Percentiles rank a stretch among this genome's conserved stretches.
These are phyloP conservation scores for Stenopsyche tienmushanensis DNA, from an alignment of 1,140 invertebrate species.

Conservation along the genomic window DNA sequence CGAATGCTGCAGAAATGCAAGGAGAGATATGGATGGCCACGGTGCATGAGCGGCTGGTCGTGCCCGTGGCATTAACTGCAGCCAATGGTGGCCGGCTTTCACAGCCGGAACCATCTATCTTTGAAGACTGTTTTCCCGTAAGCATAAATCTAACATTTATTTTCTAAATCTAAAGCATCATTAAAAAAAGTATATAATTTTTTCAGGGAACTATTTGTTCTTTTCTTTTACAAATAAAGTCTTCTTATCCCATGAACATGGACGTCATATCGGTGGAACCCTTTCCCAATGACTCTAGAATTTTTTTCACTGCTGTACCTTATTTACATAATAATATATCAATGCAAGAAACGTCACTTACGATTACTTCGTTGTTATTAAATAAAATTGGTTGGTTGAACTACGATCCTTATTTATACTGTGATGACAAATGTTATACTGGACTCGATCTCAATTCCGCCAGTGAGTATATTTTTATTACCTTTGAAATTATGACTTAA, in stretches of 20 bases:
- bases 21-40: constrained; percentile 40
- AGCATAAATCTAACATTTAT: not conserved
- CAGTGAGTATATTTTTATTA: constrained; percentile 40
- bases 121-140: constrained; percentile 37
- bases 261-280: constrained; percentile 36
- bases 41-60: constrained; percentile 33
- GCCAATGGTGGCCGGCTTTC: constrained; percentile 33
- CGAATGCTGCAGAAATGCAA: constrained; percentile 43
- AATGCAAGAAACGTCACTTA: constrained; percentile 13
- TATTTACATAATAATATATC: not conserved
- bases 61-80: constrained; percentile 29
- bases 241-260: constrained; percentile 37
- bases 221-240: constrained; percentile 51
- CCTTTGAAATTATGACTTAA: not conserved
- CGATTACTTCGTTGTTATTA: constrained; percentile 30
- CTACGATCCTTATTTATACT: constrained; percentile 44
- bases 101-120: constrained; percentile 25
- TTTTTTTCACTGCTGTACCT: constrained; percentile 13
- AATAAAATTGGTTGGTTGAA: constrained; percentile 37
- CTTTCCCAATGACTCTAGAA: constrained; percentile 5
- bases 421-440: constrained; percentile 47
- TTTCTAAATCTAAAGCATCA: no score
- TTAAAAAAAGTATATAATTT: constrained; percentile 7
- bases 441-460: constrained; percentile 44
- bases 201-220: constrained; percentile 74